Percentiles rank a stretch among this genome's conserved stretches.
Conservation (phyloP, 2,113 vertebrate genomes). For the Egretta garzetta region DNA sequence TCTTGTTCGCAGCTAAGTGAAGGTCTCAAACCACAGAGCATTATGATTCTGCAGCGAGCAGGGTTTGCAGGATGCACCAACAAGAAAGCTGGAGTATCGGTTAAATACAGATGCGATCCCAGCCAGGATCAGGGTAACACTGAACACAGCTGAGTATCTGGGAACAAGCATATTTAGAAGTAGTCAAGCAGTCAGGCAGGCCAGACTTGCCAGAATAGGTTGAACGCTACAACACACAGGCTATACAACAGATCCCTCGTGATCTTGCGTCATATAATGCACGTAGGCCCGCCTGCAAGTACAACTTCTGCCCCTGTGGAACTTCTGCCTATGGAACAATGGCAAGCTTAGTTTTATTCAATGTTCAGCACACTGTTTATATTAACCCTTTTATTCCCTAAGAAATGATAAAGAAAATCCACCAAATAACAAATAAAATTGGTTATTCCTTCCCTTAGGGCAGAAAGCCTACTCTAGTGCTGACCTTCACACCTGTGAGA, state of each 20-base stretch:
- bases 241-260: not conserved
- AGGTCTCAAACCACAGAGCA: not conserved
- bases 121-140: not conserved
- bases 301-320: not conserved
- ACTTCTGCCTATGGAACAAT: not conserved
- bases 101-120: not conserved
- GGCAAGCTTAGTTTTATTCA: not conserved
- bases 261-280: not conserved
- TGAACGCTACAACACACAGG: not conserved
- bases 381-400: not conserved
- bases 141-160: fast-evolving
- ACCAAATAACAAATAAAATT: not conserved
- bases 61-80: not conserved
- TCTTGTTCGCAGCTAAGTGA: not conserved
- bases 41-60: not conserved
- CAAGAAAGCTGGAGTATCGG: not conserved
- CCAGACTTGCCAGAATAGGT: not conserved
- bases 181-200: not conserved
- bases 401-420: not conserved
- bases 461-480: not conserved
- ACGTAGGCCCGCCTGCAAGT: not conserved
- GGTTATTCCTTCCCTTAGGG: not conserved
- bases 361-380: not conserved
- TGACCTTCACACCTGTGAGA: not conserved
- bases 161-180: not conserved